These are phyloP conservation scores for Amblyjoppa proteus DNA, from an alignment of 2,888 invertebrate species.

Conservation along the genomic window DNA sequence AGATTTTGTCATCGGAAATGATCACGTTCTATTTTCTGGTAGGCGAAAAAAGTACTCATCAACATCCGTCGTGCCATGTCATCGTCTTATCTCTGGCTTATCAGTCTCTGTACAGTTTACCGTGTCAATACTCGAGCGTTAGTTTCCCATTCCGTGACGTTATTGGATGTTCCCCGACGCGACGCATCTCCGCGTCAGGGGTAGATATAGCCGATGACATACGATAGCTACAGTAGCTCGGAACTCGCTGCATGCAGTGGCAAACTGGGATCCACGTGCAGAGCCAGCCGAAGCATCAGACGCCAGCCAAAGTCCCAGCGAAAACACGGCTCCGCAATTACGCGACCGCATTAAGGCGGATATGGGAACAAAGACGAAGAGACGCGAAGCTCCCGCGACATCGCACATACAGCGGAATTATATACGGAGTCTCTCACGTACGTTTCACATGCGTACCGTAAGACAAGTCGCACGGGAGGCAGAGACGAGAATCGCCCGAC, in stretches of 20 bases:
- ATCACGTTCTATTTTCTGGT: too few relatives aligned
- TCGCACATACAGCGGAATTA: slow-evolving; percentile 26
- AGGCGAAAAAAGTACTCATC: too few relatives aligned
- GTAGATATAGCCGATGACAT: slow-evolving; percentile 42
- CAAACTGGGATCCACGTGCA: slow-evolving; percentile 26
- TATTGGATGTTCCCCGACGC: slow-evolving; percentile 12
- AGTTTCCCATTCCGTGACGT: slow-evolving; percentile 10
- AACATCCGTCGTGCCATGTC: too few relatives aligned
- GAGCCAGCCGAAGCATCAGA: slow-evolving; percentile 52
- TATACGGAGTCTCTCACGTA: slow-evolving; percentile 30
- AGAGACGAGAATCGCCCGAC: slow-evolving; percentile 57
- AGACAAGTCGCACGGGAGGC: slow-evolving; percentile 34
- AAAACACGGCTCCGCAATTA: slow-evolving; percentile 78
- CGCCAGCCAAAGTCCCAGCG: slow-evolving; percentile 58
- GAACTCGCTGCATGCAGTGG: slow-evolving; percentile 17
- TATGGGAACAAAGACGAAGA: slow-evolving; percentile 73
- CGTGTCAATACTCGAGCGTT: background rate
- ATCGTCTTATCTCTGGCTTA: too few relatives aligned
- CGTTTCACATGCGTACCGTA: slow-evolving; percentile 17
- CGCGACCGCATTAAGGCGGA: slow-evolving; percentile 78
- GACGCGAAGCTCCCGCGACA: slow-evolving; percentile 48
- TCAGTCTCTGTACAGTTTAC: background rate
- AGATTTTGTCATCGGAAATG: too few relatives aligned
- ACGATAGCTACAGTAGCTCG: slow-evolving; percentile 55
- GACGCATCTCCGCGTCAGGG: background rate